Base-by-base conservation (phyloP, 2,888 invertebrate species). In the Yponomeuta sedellus region DNA sequence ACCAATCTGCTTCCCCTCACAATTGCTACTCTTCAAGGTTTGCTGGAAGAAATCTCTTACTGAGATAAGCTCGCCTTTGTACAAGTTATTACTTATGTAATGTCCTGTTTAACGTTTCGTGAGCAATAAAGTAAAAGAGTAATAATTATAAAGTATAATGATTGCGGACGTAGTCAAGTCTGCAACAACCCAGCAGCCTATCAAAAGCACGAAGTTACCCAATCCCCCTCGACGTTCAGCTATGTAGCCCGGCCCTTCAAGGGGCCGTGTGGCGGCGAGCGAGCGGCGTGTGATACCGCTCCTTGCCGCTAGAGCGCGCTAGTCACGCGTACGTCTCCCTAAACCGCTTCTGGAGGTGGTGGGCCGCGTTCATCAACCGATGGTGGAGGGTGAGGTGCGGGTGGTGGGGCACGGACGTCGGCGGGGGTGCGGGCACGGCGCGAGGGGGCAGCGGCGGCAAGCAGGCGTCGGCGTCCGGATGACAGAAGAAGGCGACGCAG, bases 401-500 rank as follows among this genome's bases (percentile, higher is more conserved):
- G 77, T 52, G 34, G 85, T 89, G 80, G 76, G 91, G 83, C 72
- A 89, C 71, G 86, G 86, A 75, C 77, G 78, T 66, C 69, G 88
- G 89, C 6, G 91, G 83, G 68, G 88, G 86, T 8, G 84, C 75
- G 67, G 89, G 87, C 6, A 79, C 74, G 25, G 83, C 81, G 69
- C 86, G 90, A 22, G 83, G 82, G 3, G 92, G 91, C 67, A 93
- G 78, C 12, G 92, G 84, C 28, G 92, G 90, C 66, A 94, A 82
- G 61, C 78, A 74, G 8, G 92, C 91, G 69, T 90, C 88, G 71
- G 87, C 84, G 86, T 95, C 95, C 2, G 96, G 95, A 85, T 95
- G 95, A 73, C 95, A 94, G 88, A 95, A 95, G 88, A 94, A 95
- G 39, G 94, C 95, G 70, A 96, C 93, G 73, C 95, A 95, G 84